These are phyloP conservation scores for Fragum sueziense DNA, from an alignment of 2,888 invertebrate genomes.

Conservation along the genomic window DNA sequence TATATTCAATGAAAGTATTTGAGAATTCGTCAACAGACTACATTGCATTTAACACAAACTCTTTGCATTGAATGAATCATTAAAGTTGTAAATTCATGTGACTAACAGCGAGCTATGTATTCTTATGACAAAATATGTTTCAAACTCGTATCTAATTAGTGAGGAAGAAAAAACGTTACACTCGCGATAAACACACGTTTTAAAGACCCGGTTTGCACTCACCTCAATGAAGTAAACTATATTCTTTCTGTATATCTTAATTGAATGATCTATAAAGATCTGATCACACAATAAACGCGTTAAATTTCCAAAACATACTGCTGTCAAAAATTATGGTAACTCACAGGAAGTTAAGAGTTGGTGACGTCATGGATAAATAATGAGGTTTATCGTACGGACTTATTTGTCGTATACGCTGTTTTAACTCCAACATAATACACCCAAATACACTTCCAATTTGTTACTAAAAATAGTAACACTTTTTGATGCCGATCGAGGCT, in stretches of 20 bases:
- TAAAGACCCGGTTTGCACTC: background rate
- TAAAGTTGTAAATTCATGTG: too few species aligned
- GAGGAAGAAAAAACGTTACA: background rate
- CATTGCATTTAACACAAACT: too few species aligned
- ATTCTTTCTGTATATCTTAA: background rate
- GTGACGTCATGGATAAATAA: slow-evolving; percentile 64
- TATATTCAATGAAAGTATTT: too few species aligned
- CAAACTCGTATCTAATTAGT: background rate
- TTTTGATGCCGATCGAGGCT: too few species aligned
- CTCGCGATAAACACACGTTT: background rate
- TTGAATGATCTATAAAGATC: background rate
- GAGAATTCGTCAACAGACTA: too few species aligned
- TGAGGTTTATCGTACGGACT: background rate
- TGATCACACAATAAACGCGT: background rate
- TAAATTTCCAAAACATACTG: slow-evolving; percentile 3
- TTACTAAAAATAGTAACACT: too few species aligned
- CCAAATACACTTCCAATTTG: too few species aligned
- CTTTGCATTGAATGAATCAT: too few species aligned
- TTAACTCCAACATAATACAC: background rate
- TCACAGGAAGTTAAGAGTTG: slow-evolving; percentile 63
- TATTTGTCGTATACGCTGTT: background rate
- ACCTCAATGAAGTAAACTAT: background rate
- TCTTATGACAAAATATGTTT: background rate
- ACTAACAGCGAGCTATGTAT: too few species aligned
- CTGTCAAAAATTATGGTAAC: slow-evolving; percentile 58